phyloP scores from a whole-genome alignment of 2,888 invertebrate genomes.

The Euproctis similis region DNA sequence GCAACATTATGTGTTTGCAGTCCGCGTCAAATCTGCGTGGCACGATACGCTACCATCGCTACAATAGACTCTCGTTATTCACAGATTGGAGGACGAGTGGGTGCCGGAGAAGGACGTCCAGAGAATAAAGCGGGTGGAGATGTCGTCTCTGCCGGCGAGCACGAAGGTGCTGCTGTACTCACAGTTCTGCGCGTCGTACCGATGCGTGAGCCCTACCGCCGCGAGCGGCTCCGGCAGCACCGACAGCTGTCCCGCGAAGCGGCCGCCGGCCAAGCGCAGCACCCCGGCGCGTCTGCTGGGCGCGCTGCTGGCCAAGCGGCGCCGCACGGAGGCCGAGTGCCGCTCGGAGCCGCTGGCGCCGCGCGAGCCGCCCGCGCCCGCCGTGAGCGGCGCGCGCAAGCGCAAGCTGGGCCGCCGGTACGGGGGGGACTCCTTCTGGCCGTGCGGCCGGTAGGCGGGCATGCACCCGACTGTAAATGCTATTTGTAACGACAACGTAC shows the following conservation, averaged over 20 bases:
- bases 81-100: constrained; percentile 91
- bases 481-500: no score
- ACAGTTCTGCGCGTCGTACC: constrained; percentile 64
- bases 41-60: constrained; percentile 18
- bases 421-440: constrained; percentile 65
- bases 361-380: constrained; percentile 18
- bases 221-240: constrained; percentile 23
- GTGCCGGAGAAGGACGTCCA: constrained; percentile 82
- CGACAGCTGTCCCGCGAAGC: constrained; percentile 9
- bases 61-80: constrained; percentile 13
- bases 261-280: constrained; percentile 13
- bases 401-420: constrained; percentile 57
- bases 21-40: constrained; percentile 60
- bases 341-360: constrained; percentile 19
- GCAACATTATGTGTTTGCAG: constrained; percentile 57
- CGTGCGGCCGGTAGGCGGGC: constrained; percentile 67
- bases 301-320: constrained; percentile 3
- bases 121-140: constrained; percentile 77
- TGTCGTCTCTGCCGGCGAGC: constrained; percentile 62
- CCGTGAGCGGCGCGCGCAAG: constrained; percentile 58
- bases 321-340: constrained; percentile 1
- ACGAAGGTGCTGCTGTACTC: constrained; percentile 71
- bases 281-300: background rate
- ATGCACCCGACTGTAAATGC: no score
- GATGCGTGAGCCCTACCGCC: constrained; percentile 15